phyloP scores from a whole-genome alignment of 2,888 invertebrate species.

The Lacanobia wlatinum region DNA sequence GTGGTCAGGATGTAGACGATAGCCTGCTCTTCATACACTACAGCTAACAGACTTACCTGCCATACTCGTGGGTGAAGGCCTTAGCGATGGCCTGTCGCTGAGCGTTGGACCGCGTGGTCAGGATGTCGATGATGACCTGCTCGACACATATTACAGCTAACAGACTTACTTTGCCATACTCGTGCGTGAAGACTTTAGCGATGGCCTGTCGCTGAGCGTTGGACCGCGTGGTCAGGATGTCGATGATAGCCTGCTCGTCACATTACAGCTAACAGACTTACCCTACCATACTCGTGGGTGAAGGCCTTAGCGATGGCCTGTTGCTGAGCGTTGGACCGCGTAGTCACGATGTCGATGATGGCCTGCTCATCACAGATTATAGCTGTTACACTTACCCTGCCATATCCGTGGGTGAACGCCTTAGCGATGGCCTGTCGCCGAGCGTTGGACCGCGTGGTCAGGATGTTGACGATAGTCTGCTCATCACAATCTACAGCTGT shows the following conservation, averaged over 20 bases:
- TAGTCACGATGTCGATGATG: slow-evolving; percentile 93
- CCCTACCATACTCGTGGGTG: slow-evolving; percentile 90
- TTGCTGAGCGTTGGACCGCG: slow-evolving; percentile 93
- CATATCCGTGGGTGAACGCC: slow-evolving; percentile 91
- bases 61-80: slow-evolving; percentile 91
- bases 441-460: slow-evolving; percentile 92
- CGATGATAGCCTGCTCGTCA: slow-evolving; percentile 94
- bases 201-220: slow-evolving; percentile 94
- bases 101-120: slow-evolving; percentile 92
- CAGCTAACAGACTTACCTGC: no score
- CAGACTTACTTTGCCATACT: no score
- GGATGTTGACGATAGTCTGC: slow-evolving; percentile 93
- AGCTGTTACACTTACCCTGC: slow-evolving; percentile 79
- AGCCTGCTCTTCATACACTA: slow-evolving; percentile 94
- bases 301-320: slow-evolving; percentile 93
- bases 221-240: slow-evolving; percentile 92
- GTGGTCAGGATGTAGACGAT: slow-evolving; percentile 94
- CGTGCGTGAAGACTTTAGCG: no score
- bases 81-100: slow-evolving; percentile 94
- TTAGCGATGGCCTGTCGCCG: slow-evolving; percentile 94
- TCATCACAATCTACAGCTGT: slow-evolving; percentile 87
- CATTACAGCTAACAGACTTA: slow-evolving; percentile 68
- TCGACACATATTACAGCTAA: slow-evolving; percentile 88
- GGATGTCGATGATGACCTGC: slow-evolving; percentile 93
- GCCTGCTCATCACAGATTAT: slow-evolving; percentile 91